Evolutionary conservation across 2,888 invertebrate genomes (phyloP), one percentile per base, ranked within the genome.

Genomic region (Agrilus cyanescens): DNA sequence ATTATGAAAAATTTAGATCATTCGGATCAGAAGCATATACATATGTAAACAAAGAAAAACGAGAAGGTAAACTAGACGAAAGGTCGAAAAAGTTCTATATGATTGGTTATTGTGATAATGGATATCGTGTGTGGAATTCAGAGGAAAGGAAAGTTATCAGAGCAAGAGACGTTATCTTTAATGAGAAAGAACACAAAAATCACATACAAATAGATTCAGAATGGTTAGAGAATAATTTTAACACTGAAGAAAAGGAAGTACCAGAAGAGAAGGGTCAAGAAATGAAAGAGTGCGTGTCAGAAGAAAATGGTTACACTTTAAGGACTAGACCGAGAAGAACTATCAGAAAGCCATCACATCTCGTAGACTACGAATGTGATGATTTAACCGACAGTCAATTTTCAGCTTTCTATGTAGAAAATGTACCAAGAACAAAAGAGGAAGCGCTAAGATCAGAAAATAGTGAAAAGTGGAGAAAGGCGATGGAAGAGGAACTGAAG

Each of bases 161-260:
- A 7, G 55, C 51, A 14, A 49, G 51, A 41, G 51, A 58, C 42
- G 53, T 53, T 6, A 45, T 52, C 10, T 57, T 57, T 38, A 49
- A 55, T 37, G 54, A 51, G 45, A 45, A 12, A 38, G 34, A 39
- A 43, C 38, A 6, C n/a, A n/a, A n/a, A n/a, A n/a, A n/a, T n/a
- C n/a, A n/a, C n/a, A n/a, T n/a, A n/a, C n/a, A n/a, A n/a, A n/a
- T n/a, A n/a, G n/a, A n/a, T n/a, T n/a, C n/a, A n/a, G n/a, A n/a
- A n/a, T n/a, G n/a, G n/a, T n/a, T n/a, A n/a, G n/a, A n/a, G n/a
- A n/a, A n/a, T n/a, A n/a, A n/a, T n/a, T n/a, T n/a, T n/a, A n/a
- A n/a, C n/a, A n/a, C n/a, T n/a, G n/a, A n/a, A n/a, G n/a, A n/a
- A n/a, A n/a, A n/a, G n/a, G n/a, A n/a, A 18, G 18, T 18, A 18